Evolutionary conservation across 2,797 vertebrate genomes (phyloP).

Genomic region (Gymnodraco acuticeps): DNA sequence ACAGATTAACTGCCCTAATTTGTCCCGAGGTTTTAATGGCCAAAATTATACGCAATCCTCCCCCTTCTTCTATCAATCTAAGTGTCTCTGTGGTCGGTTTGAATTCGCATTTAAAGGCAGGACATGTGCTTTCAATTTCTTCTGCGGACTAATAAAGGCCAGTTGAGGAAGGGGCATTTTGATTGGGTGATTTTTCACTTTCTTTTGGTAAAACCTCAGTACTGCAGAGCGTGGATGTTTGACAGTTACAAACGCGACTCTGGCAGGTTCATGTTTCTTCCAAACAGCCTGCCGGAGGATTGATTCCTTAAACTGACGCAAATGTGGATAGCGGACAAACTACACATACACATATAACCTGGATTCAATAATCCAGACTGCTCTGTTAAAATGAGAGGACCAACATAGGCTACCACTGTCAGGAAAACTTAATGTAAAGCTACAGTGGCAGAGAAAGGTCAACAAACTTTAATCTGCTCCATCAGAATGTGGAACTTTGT

Average conservation of each 20-base stretch:
- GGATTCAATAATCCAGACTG: conserved; percentile 66
- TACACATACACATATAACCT: conserved; percentile 36
- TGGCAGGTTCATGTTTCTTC: conserved; percentile 76
- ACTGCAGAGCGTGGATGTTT: conserved; percentile 71
- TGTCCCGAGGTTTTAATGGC: conserved; percentile 83
- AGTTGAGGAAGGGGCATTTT: conserved; percentile 73
- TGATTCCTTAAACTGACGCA: conserved; percentile 73
- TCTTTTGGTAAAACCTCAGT: conserved; percentile 60
- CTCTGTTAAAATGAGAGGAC: conserved; percentile 60
- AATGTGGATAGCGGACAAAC: conserved; percentile 58
- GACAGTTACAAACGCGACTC: conserved; percentile 80
- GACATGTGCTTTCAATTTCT: conserved; percentile 84
- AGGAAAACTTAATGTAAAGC: conserved; percentile 52
- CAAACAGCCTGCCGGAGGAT: conserved; percentile 51
- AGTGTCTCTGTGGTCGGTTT: conserved; percentile 78
- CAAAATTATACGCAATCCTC: conserved; percentile 71
- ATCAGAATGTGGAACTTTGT: conserved; percentile 45
- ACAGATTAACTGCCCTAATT: conserved; percentile 85
- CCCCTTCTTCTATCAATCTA: conserved; percentile 75
- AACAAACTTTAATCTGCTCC: conserved; percentile 54
- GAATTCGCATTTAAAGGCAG: conserved; percentile 71
- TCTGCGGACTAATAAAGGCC: conserved; percentile 74
- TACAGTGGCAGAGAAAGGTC: conserved; percentile 47
- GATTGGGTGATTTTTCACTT: conserved; percentile 64
- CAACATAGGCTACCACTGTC: conserved; percentile 57